These are phyloP conservation scores for Pongo abelii DNA, from an alignment of 2,113 vertebrate species.

Conservation along the genomic window DNA sequence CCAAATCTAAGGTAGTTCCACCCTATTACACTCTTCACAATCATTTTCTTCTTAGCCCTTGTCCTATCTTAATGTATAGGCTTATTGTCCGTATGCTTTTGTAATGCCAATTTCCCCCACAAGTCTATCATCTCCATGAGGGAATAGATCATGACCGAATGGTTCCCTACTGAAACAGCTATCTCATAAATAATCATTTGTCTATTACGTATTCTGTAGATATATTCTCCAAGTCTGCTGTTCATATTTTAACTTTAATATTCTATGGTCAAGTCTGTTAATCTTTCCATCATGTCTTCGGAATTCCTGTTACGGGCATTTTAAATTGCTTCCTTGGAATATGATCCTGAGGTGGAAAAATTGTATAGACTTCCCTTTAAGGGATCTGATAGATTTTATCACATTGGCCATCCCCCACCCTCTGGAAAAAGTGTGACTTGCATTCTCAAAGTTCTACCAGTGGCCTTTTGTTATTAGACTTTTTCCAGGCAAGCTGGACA, in stretches of 20 bases:
- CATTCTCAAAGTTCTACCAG: neutral
- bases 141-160: neutral
- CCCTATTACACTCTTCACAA: neutral
- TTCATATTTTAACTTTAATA: constrained; percentile 1
- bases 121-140: neutral
- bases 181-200: neutral
- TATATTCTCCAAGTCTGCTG: neutral
- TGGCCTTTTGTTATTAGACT: neutral
- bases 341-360: neutral
- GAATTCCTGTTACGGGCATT: neutral
- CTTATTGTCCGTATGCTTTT: neutral
- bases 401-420: neutral
- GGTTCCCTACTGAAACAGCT: neutral
- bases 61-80: neutral
- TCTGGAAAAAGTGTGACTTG: neutral
- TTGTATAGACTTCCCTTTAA: neutral
- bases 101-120: neutral
- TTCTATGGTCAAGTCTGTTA: neutral
- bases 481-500: neutral
- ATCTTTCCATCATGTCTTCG: neutral
- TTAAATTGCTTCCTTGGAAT: neutral
- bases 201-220: neutral
- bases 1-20: neutral
- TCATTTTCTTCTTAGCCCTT: neutral
- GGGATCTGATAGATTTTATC: neutral